Evolutionary conservation across 2,113 vertebrate species (phyloP).

Genomic region (Sigmodon hispidus): DNA sequence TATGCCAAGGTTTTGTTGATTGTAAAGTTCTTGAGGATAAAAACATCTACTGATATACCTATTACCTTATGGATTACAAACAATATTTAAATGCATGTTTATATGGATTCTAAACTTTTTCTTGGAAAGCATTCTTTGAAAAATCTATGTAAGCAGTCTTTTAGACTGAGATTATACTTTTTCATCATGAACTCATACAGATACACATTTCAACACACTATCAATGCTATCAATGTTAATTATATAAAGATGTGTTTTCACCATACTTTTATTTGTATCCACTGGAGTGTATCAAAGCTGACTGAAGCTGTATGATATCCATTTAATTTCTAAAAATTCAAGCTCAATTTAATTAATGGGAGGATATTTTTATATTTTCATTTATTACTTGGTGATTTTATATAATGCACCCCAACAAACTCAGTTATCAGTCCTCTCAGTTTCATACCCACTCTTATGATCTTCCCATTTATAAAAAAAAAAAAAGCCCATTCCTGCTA

Average conservation of each 20-base stretch:
- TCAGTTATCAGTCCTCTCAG: too few species aligned
- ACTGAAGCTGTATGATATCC: neutral
- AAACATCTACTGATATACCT: neutral
- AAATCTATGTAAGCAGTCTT: neutral
- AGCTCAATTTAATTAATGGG: neutral
- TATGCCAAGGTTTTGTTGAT: neutral
- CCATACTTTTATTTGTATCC: neutral
- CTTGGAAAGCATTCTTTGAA: neutral
- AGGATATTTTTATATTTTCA: too few species aligned
- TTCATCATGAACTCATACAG: neutral
- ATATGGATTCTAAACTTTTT: neutral
- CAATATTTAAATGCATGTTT: neutral
- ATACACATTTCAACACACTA: neutral
- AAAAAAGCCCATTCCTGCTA: too few species aligned
- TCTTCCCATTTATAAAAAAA: too few species aligned
- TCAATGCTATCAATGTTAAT: conserved; percentile 37
- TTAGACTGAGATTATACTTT: neutral
- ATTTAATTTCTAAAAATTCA: conserved; percentile 3
- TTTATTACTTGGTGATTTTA: too few species aligned
- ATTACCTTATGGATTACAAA: neutral
- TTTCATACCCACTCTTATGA: too few species aligned
- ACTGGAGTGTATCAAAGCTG: neutral
- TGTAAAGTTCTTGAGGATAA: neutral
- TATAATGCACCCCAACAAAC: too few species aligned
- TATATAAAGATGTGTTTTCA: neutral